These are phyloP conservation scores for Sebastes minor DNA, from an alignment of 2,797 vertebrate species.

Conservation along the genomic window DNA sequence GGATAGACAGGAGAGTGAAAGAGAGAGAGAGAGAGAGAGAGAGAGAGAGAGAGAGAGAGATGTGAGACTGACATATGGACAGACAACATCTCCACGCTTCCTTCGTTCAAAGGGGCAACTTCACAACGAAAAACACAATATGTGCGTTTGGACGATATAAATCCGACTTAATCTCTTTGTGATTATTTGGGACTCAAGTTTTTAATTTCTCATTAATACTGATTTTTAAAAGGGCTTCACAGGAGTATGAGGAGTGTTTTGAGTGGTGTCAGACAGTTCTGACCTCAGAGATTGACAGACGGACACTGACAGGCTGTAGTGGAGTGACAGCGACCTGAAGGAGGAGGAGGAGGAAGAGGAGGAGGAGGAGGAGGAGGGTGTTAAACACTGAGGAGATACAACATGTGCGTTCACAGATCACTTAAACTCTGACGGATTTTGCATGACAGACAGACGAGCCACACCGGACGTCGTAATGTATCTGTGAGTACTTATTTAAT, in stretches of 20 bases:
- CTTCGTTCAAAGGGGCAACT: constrained; percentile 48
- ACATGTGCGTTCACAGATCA: constrained; percentile 58
- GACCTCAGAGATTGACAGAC: constrained; percentile 48
- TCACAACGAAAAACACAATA: constrained; percentile 13
- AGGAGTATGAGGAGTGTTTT: neutral
- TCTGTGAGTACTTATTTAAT: constrained; percentile 53
- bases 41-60: constrained; percentile 32
- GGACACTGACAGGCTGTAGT: constrained; percentile 44
- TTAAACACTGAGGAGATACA: constrained; percentile 50
- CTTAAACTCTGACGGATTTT: constrained; percentile 47
- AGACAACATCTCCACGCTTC: constrained; percentile 26
- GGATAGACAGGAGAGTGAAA: constrained; percentile 47
- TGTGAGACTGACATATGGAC: constrained; percentile 51
- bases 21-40: constrained; percentile 34
- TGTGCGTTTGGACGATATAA: neutral
- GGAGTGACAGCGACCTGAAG: constrained; percentile 33
- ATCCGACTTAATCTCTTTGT: constrained; percentile 3
- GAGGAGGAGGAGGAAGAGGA: constrained; percentile 39
- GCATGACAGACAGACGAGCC: constrained; percentile 24
- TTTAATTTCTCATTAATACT: neutral
- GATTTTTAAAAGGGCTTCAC: neutral
- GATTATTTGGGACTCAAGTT: neutral
- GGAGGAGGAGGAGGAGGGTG: constrained; percentile 25
- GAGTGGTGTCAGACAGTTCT: constrained; percentile 38
- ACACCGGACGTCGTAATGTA: constrained; percentile 30